Base-by-base conservation (phyloP, 2,888 invertebrate genomes). In the Glyphotaelius pellucidus region DNA sequence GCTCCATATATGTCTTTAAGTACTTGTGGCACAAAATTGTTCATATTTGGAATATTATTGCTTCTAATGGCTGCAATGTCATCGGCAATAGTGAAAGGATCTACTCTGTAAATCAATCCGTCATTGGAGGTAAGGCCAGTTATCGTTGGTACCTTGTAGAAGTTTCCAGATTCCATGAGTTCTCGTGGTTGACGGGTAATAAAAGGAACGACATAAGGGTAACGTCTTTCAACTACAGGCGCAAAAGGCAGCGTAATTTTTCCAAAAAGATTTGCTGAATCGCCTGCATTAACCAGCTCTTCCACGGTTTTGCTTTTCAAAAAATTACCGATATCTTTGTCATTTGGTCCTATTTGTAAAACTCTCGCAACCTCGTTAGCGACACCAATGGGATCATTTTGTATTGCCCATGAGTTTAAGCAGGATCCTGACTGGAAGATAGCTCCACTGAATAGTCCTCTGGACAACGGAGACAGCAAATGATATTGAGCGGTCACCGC, bases 101-200 rank as follows among this genome's bases (percentile, higher is more conserved):
- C 32, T 9, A 35, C 52, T 52, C 35, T 85, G 67, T 19, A 86
- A 38, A 91, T 80, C 11, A 86, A 30, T 0, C 96, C 97, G 94
- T 97, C 97, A 0, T 96, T 96, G 0, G 96, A 96, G 90, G 96
- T 96, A 0, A 96, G 94, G 0, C 97, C 97, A 93, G 96, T 95
- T 4, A 97, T 95, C 0, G 95, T 94, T 0, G 97, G 96, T 9
- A 96, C 96, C 0, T 95, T 95, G 31, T 95, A 94, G 67, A 95
- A 95, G 80, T 94, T 94, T 25, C 95, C 95, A 90, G 94, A 94
- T 91, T 95, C 95, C 25, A 96, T 91, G 15, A 96, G 94, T 85
- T 96, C 93, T 94, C 97, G 87, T 94, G 97, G 94, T 93, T 95
- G 87, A 95, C 95, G 0, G 11, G 35, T 38, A 5, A 92, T 32